phyloP scores from a whole-genome alignment of 2,888 invertebrate genomes.

The Tridacna crocea region DNA sequence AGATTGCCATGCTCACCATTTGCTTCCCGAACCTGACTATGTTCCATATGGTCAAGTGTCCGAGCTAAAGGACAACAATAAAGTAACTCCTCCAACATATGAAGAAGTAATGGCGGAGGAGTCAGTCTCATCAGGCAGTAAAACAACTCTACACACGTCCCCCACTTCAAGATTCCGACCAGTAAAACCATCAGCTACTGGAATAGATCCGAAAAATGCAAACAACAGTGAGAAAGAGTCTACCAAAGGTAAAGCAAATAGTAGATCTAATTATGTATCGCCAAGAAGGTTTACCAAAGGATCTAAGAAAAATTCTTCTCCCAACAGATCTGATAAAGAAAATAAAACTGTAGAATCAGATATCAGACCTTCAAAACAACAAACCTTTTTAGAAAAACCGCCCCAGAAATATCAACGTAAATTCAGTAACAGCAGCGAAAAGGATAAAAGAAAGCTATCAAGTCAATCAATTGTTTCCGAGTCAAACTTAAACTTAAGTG shows the following conservation, averaged over 20 bases:
- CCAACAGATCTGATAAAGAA: conserved; percentile 33
- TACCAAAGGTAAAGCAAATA: not conserved
- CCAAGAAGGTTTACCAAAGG: conserved; percentile 36
- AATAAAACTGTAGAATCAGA: conserved; percentile 9
- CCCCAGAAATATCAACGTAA: conserved; percentile 40
- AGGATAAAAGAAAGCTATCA: conserved; percentile 15
- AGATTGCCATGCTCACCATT: not conserved
- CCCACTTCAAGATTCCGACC: conserved; percentile 5
- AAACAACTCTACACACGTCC: not conserved
- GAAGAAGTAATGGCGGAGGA: not conserved
- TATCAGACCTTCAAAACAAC: not conserved
- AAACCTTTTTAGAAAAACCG: not conserved
- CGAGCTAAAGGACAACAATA: not conserved
- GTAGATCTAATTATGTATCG: conserved; percentile 38
- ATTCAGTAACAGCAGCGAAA: conserved; percentile 44
- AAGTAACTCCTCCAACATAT: not conserved
- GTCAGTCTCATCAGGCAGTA: not conserved
- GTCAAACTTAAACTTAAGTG: too few species aligned
- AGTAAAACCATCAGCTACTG: not conserved
- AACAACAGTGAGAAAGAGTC: not conserved
- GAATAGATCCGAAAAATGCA: not conserved
- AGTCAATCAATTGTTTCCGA: not conserved
- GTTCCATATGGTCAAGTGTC: not conserved
- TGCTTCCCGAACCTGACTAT: not conserved
- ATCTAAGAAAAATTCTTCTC: conserved; percentile 40